Conservation (phyloP, 53 echinoderm and acorn worm species). For the Paracentrotus lividus region DNA sequence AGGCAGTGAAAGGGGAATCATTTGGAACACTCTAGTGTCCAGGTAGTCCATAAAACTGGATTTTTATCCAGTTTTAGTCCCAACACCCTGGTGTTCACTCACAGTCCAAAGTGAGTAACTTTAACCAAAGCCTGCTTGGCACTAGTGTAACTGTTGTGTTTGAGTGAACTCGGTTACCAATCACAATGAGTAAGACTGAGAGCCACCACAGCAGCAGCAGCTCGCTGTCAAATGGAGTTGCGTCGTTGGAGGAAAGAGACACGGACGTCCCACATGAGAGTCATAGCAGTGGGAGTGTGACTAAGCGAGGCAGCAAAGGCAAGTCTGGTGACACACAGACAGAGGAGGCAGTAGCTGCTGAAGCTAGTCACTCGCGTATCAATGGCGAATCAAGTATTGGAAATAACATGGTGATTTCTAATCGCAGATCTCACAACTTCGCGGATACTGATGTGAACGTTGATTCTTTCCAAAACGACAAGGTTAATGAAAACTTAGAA, state of each 20-base stretch:
- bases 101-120: constrained; percentile 30
- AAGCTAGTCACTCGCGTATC: constrained; percentile 11
- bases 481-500: constrained; percentile 59
- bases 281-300: constrained; percentile 72
- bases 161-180: constrained; percentile 46
- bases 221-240: constrained; percentile 74
- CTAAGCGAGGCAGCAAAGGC: constrained; percentile 70
- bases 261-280: constrained; percentile 60
- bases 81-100: neutral
- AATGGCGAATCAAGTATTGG: constrained; percentile 68
- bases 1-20: constrained; percentile 66
- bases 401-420: constrained; percentile 58
- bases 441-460: constrained; percentile 43
- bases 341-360: constrained; percentile 62
- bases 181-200: constrained; percentile 71
- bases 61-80: constrained; percentile 64
- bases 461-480: constrained; percentile 52
- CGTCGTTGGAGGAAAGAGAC: constrained; percentile 71
- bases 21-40: constrained; percentile 50
- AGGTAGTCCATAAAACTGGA: constrained; percentile 69
- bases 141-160: constrained; percentile 16
- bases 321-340: constrained; percentile 71
- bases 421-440: constrained; percentile 48
- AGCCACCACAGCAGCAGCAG: constrained; percentile 53
- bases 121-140: constrained; percentile 15